Evolutionary conservation across 2,888 invertebrate genomes (phyloP).

Genomic region (Baccha elongata): DNA sequence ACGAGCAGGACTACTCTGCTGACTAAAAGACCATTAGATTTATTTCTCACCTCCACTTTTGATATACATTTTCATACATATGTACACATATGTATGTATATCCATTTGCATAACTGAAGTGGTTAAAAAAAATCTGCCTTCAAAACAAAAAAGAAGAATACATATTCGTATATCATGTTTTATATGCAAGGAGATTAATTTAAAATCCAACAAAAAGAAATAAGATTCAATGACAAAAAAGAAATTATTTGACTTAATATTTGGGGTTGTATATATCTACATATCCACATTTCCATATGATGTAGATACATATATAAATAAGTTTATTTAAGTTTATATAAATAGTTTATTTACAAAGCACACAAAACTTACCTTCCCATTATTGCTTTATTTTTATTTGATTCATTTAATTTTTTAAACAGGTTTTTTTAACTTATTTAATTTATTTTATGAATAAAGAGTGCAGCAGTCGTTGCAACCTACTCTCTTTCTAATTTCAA

Average conservation of each 20-base stretch:
- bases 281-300: no score
- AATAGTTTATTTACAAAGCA: no score
- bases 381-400: no score
- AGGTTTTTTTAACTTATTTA: no score
- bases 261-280: neutral
- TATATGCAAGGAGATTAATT: slow-evolving; percentile 46
- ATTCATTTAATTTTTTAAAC: no score
- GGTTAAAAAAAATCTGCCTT: slow-evolving; percentile 35
- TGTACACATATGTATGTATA: slow-evolving; percentile 12
- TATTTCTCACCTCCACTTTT: slow-evolving; percentile 45
- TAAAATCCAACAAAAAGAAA: slow-evolving; percentile 38
- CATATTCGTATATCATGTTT: slow-evolving; percentile 11
- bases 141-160: slow-evolving; percentile 7
- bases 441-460: no score
- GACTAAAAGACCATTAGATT: slow-evolving; percentile 33
- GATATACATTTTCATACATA: neutral
- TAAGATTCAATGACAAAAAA: slow-evolving; percentile 24
- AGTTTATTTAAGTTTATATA: no score
- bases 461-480: no score
- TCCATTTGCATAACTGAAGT: slow-evolving; percentile 43
- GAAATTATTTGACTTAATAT: slow-evolving; percentile 17
- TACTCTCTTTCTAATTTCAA: no score
- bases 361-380: no score
- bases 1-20: slow-evolving; percentile 1
- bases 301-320: no score